phyloP scores from a whole-genome alignment of 2,888 invertebrate genomes.

The Allophyes oxyacanthae region DNA sequence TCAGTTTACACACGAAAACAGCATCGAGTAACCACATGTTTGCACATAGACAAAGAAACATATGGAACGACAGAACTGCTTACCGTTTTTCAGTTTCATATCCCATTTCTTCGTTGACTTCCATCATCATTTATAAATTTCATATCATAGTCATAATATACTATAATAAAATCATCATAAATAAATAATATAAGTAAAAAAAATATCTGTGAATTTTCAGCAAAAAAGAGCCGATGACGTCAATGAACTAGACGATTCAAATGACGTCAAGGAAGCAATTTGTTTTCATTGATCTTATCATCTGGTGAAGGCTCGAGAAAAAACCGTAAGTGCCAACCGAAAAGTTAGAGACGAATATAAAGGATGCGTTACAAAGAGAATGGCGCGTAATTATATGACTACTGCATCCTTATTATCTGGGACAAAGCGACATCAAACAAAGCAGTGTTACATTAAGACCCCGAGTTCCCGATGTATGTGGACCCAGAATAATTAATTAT shows the following conservation, averaged over 20 bases:
- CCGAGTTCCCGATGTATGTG: slow-evolving; percentile 1
- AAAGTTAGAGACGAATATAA: slow-evolving; percentile 7
- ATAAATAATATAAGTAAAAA: slow-evolving; percentile 10
- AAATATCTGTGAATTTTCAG: slow-evolving; percentile 39
- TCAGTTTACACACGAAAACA: no score
- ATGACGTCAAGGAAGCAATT: slow-evolving; percentile 46
- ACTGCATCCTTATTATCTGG: slow-evolving; percentile 20
- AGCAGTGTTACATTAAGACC: slow-evolving; percentile 13
- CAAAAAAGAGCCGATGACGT: slow-evolving; percentile 50
- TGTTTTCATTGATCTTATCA: slow-evolving; percentile 47
- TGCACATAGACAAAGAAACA: no score
- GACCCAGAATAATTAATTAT: slow-evolving; percentile 10
- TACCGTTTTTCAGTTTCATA: slow-evolving; percentile 6
- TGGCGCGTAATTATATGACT: slow-evolving; percentile 12
- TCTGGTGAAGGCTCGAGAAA: slow-evolving; percentile 16
- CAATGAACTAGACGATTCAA: slow-evolving; percentile 35
- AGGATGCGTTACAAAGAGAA: slow-evolving; percentile 24
- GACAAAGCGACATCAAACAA: slow-evolving; percentile 21
- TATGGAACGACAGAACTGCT: no score
- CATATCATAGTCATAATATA: slow-evolving; percentile 2
- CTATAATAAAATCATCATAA: slow-evolving; percentile 7
- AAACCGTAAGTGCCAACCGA: slow-evolving; percentile 5
- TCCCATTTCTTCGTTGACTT: neutral
- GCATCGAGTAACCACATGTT: no score
- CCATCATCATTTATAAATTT: neutral